A percentile compares a stretch with the other conserved stretches of the same genome.
phyloP scores from a whole-genome alignment of 2,113 vertebrate species.

The Thunnus maccoyii region DNA sequence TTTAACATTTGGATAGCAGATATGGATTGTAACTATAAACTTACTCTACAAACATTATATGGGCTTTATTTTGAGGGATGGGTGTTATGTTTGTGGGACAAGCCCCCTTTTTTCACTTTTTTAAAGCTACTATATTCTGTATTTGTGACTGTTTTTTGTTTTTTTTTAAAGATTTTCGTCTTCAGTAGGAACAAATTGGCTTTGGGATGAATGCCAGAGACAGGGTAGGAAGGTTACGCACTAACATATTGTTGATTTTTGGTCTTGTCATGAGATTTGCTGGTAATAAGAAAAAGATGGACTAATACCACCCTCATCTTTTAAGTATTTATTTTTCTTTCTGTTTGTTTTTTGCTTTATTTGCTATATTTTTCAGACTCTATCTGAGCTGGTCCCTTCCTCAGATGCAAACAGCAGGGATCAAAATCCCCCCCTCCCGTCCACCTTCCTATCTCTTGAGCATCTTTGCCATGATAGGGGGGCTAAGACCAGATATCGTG shows the following conservation, averaged over 20 bases:
- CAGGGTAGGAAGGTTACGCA: background rate
- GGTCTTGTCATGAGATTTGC: background rate
- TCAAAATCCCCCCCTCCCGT: slow-evolving; percentile 2
- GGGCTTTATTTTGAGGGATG: too few relatives aligned
- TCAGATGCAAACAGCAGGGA: slow-evolving; percentile 18
- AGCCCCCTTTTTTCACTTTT: too few relatives aligned
- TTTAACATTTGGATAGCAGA: too few relatives aligned
- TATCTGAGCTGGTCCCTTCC: background rate
- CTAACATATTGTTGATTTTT: too few relatives aligned
- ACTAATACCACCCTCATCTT: background rate
- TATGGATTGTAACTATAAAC: too few relatives aligned
- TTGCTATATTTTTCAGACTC: slow-evolving; percentile 6
- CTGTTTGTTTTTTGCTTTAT: background rate
- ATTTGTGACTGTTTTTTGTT: too few relatives aligned
- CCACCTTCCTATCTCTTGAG: background rate
- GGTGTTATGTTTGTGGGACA: too few relatives aligned
- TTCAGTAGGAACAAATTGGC: background rate
- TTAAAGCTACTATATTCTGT: too few relatives aligned
- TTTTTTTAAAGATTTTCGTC: too few relatives aligned
- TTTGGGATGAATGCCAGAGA: background rate
- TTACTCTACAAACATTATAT: too few relatives aligned
- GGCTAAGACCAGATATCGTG: slow-evolving; percentile 21
- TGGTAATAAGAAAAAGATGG: too few relatives aligned
- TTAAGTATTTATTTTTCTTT: background rate
- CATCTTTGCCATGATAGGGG: slow-evolving; percentile 21